phyloP scores from a whole-genome alignment of 2,797 vertebrate genomes.

The Gymnoscopelus microlampas region DNA sequence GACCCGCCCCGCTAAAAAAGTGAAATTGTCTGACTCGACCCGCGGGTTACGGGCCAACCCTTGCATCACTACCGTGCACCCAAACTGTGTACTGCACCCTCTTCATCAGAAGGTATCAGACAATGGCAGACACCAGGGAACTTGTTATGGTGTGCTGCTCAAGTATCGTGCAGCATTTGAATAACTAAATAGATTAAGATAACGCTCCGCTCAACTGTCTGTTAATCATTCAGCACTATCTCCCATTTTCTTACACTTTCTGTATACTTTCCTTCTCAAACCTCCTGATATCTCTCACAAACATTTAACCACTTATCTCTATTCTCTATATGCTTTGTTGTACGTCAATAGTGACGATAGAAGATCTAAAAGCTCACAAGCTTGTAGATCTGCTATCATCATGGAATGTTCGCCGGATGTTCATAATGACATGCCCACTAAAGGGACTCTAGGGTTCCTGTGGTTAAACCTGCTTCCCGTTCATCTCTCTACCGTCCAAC shows the following conservation, averaged over 20 bases:
- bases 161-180: slow-evolving; percentile 47
- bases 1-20: too few relatives aligned
- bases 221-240: slow-evolving; percentile 25
- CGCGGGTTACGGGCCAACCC: too few relatives aligned
- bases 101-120: slow-evolving; percentile 13
- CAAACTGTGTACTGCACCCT: slow-evolving; percentile 20
- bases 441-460: too few relatives aligned
- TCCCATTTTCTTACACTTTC: slow-evolving; percentile 36
- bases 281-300: slow-evolving; percentile 20
- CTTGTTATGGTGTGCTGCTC: slow-evolving; percentile 29
- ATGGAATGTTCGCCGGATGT: too few relatives aligned
- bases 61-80: slow-evolving; percentile 29
- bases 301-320: background rate
- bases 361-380: too few relatives aligned
- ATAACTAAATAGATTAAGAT: slow-evolving; percentile 66
- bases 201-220: slow-evolving; percentile 17
- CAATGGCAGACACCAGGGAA: slow-evolving; percentile 9
- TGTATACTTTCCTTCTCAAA: slow-evolving; percentile 44
- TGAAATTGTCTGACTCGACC: too few relatives aligned
- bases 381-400: too few relatives aligned
- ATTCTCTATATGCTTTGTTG: too few relatives aligned
- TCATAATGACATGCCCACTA: too few relatives aligned
- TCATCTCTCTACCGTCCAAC: slow-evolving; percentile 36
- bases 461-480: slow-evolving; percentile 27
- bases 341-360: too few relatives aligned